Evolutionary conservation across 1,140 invertebrate species (phyloP).

Genomic region (Phymorhynchus buccinoides): DNA sequence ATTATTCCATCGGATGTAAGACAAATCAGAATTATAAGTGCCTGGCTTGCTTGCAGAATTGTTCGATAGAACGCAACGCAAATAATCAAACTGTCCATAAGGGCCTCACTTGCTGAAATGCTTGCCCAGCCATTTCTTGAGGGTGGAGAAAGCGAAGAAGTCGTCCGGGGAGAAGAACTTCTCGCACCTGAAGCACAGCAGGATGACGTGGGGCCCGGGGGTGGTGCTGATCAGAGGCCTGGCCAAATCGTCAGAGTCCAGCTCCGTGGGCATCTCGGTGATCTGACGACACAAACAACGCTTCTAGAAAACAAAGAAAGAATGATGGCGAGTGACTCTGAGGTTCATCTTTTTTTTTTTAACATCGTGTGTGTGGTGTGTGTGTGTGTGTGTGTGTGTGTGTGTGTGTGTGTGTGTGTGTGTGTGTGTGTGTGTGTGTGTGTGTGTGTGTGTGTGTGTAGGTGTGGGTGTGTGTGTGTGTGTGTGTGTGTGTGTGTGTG

Average conservation of each 20-base stretch:
- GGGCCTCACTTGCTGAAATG: constrained; percentile 14
- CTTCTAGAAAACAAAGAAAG: too few species aligned
- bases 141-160: constrained; percentile 3
- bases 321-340: too few species aligned
- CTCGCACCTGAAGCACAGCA: constrained; percentile 16
- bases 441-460: constrained; percentile 7
- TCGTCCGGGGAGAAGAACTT: constrained; percentile 6
- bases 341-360: too few species aligned
- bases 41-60: too few species aligned
- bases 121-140: neutral
- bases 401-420: constrained; percentile 6
- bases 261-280: constrained; percentile 10
- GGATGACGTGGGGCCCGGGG: neutral
- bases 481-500: too few species aligned
- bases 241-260: neutral
- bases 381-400: neutral
- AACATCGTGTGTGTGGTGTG: too few species aligned
- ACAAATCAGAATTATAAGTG: too few species aligned
- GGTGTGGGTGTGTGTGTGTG: too few species aligned
- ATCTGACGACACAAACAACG: neutral
- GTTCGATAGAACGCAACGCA: too few species aligned
- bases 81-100: too few species aligned
- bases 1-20: too few species aligned
- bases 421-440: neutral
- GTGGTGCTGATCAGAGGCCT: neutral